Conservation (phyloP, 2,888 invertebrate genomes). For the Amphiduros pacificus region DNA sequence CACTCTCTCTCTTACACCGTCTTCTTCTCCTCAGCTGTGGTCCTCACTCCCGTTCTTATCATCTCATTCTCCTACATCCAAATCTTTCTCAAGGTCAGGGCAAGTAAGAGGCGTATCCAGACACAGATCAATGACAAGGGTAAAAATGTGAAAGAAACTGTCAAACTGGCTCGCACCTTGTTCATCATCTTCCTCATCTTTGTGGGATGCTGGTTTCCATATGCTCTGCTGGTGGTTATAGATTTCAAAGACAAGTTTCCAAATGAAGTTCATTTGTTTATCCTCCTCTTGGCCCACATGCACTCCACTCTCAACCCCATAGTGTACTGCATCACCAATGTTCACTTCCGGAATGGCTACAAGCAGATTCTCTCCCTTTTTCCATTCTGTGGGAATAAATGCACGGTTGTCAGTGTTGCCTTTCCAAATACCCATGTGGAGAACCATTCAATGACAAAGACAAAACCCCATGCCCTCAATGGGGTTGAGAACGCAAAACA, state of each 20-base stretch:
- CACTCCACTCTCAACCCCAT: constrained; percentile 16
- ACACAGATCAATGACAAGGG: not conserved
- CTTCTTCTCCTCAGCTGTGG: constrained; percentile 36
- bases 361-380: too few species aligned
- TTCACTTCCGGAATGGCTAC: constrained; percentile 14
- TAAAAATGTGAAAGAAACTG: not conserved
- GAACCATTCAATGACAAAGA: too few species aligned
- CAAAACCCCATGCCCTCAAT: too few species aligned
- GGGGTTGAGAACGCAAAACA: too few species aligned
- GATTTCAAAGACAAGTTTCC: constrained; percentile 9
- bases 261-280: constrained; percentile 9
- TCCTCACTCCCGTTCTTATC: constrained; percentile 38
- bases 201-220: constrained; percentile 16
- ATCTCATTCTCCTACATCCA: constrained; percentile 35
- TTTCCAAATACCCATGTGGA: too few species aligned
- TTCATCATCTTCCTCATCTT: constrained; percentile 20
- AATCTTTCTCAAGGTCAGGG: constrained; percentile 30
- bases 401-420: too few species aligned
- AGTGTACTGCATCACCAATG: constrained; percentile 10
- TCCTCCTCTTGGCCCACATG: constrained; percentile 20
- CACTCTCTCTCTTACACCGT: constrained; percentile 38
- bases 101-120: constrained; percentile 19
- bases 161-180: constrained; percentile 14
- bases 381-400: too few species aligned
- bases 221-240: constrained; percentile 11